Base-by-base conservation (phyloP, 2,888 invertebrate species). In the Nineta flava region DNA sequence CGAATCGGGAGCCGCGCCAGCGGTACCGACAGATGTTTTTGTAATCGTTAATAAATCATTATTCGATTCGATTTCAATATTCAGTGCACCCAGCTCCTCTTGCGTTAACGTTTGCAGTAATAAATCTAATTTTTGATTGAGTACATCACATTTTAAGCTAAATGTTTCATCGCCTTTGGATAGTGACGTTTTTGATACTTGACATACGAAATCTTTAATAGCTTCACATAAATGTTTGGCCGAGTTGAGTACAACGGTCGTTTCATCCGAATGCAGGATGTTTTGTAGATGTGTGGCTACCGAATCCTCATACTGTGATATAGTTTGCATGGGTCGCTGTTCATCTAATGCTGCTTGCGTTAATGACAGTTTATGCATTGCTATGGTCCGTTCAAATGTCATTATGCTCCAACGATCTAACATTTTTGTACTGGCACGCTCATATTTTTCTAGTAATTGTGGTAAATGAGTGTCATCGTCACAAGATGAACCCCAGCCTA, bases 351-450 rank as follows among this genome's bases (percentile, higher is more conserved):
- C 41, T 13, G 48, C 16, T 19, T 26, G 34, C 44, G 68, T 68
- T 31, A 71, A 60, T 1, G 77, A 76, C 61, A 68, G 65, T 56
- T 67, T 67, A 40, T 79, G 71, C 58, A 84, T 69, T 0, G 83
- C 73, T 50, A 80, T 76, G 52, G 77, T 76, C 49, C 87, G 76
- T 65, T 88, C 87, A 62, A 90, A 93, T 7, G 91, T 88, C 88
- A 94, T 88, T 57, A 95, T 88, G 61, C 93, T 92, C 95, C 95
- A 95, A 57, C 95, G 83, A 66, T 96, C 96, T 47, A 97, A 73
- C 87, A 96, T 95, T 72, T 94, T 95, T 48, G 93, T 93, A 62
- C 93, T 87, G n/a, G 96, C 94, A 58, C 87, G 84, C 68, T 96
- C 96, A 65, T 95, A 92, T 56, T 90, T 84, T 64, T 96, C 94